Percentiles rank a stretch among this genome's conserved stretches.
Evolutionary conservation across 2,888 invertebrate species (phyloP).

Genomic region (Drosophila setosimentum): DNA sequence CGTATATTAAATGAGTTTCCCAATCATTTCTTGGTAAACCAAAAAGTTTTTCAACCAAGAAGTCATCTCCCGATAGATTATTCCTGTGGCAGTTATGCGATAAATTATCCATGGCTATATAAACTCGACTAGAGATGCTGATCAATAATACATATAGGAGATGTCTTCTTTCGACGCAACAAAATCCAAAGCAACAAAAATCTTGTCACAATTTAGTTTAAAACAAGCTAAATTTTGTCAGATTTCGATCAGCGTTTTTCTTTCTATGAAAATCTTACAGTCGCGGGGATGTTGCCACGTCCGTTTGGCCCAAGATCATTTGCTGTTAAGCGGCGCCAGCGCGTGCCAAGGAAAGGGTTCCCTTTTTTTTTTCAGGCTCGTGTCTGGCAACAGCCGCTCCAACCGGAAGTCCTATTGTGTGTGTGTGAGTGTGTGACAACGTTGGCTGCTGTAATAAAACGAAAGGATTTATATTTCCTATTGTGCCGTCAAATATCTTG

Average conservation of each 20-base stretch:
- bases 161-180: accelerated
- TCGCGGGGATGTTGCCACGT: background rate
- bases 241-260: background rate
- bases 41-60: background rate
- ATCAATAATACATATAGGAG: background rate
- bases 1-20: background rate
- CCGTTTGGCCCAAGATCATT: background rate
- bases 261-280: background rate
- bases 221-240: background rate
- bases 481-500: slow-evolving; percentile 66
- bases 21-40: background rate
- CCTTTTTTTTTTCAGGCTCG: slow-evolving; percentile 32
- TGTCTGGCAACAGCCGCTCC: slow-evolving; percentile 53
- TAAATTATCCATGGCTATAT: background rate
- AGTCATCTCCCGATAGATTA: background rate
- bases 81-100: background rate
- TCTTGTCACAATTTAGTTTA: background rate
- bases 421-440: slow-evolving; percentile 4
- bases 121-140: background rate
- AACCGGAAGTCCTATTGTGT: slow-evolving; percentile 63
- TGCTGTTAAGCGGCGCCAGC: slow-evolving; percentile 21
- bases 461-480: slow-evolving; percentile 82
- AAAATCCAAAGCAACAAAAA: background rate
- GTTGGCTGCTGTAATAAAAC: slow-evolving; percentile 68
- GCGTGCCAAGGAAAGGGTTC: slow-evolving; percentile 66